Evolutionary conservation across 2,113 vertebrate species (phyloP), one percentile per base, ranked within the genome.

Genomic region (Glaucomys volans): DNA sequence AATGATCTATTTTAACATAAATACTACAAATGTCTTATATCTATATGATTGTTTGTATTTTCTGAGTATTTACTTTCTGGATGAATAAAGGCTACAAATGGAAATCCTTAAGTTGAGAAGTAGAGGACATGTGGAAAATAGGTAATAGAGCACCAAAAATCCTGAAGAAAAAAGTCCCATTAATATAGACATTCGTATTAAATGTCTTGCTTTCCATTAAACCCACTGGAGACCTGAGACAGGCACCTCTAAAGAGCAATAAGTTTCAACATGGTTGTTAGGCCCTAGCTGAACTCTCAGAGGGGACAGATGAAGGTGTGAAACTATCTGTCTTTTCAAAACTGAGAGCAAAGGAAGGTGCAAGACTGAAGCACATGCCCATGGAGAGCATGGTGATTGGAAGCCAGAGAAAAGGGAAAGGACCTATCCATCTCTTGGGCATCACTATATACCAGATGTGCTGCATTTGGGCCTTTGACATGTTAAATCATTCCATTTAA

Each of bases 81-180:
- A 71, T 67, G n/a, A 90, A 85, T 79, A 81, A 86, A 90, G 26
- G 90, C 54, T 75, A 90, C 30, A 90, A 90, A 37, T 32, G n/a
- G 11, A 83, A 89, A 79, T 64, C 67, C 40, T 76, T 76, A 89
- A 92, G 37, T 74, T 83, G 89, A 26, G 66, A 32, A 80, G 22
- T 47, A 95, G 32, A 90, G 54, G 47, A 30, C 64, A 90, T 66
- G 7, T 44, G 3, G 17, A 9, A 90, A 89, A 35, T 26, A 80
- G 50, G 50, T 26, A 83, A 69, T 52, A 14, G 50, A 83, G 69
- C 37, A 88, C 52, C 87, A 66, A 54, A 47, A 59, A 57, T 67
- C 62, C 87, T 57, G 77, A 94, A 47, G 37, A 81, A 42, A 67
- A 87, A 74, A 79, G 62, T 79, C 44, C 52, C 24, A 47, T 47